Evolutionary conservation across 2,888 invertebrate genomes (phyloP).

Genomic region (Sylvicola cinctus): DNA sequence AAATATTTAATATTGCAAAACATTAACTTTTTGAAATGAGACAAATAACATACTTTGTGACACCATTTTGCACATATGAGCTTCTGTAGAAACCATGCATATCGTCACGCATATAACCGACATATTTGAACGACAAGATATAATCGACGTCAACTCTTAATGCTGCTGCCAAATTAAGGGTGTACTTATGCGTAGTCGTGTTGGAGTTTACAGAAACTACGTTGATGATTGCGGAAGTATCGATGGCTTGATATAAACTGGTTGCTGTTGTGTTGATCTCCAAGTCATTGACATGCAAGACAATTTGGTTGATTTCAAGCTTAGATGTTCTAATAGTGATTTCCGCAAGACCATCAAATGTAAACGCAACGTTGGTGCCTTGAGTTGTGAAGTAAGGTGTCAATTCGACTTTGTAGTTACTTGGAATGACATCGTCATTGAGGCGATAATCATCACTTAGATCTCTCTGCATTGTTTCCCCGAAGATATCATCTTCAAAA

Average conservation of each 20-base stretch:
- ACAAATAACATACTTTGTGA: neutral
- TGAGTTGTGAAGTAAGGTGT: slow-evolving; percentile 27
- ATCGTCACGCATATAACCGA: slow-evolving; percentile 29
- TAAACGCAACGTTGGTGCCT: slow-evolving; percentile 13
- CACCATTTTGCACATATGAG: slow-evolving; percentile 10
- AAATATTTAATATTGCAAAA: no score
- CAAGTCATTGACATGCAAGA: slow-evolving; percentile 30
- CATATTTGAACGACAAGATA: slow-evolving; percentile 27
- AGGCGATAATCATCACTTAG: slow-evolving; percentile 3
- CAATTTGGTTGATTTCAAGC: slow-evolving; percentile 22
- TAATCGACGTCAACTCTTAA: slow-evolving; percentile 21
- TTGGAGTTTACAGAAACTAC: slow-evolving; percentile 7
- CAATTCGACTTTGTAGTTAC: slow-evolving; percentile 30
- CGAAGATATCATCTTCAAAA: neutral
- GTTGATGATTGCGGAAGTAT: neutral
- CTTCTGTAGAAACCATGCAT: slow-evolving; percentile 31
- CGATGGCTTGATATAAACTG: neutral
- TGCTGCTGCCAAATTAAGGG: slow-evolving; percentile 18
- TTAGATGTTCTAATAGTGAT: slow-evolving; percentile 27
- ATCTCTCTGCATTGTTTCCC: neutral
- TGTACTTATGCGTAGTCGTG: slow-evolving; percentile 23
- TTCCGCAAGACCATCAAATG: slow-evolving; percentile 19
- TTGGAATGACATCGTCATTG: slow-evolving; percentile 26
- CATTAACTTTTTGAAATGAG: no score
- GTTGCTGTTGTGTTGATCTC: slow-evolving; percentile 8